Base-by-base conservation (phyloP, 1,140 invertebrate genomes). In the Drosophila miranda region DNA sequence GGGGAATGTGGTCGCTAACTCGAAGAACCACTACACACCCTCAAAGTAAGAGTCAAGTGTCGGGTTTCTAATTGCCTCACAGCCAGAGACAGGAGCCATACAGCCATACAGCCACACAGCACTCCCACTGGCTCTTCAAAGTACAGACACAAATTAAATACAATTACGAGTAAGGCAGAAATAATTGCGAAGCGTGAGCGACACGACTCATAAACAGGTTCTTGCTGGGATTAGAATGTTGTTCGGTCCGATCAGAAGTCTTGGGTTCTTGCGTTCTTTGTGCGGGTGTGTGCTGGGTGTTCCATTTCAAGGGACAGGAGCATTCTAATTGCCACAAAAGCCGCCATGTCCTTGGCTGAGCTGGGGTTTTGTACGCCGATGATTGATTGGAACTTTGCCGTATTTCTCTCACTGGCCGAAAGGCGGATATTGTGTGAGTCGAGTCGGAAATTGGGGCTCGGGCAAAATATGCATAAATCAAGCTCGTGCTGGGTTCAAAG, bases 401-500 rank as follows among this genome's bases (percentile, higher is more conserved):
- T 70, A 48, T 34, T 43, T 60, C 59, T 52, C 2, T 45, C 30
- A 46, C 60, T 48, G 48, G 45, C 69, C 50, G 50, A 52, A 52
- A 72, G 51, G 68, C 69, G 69, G 69, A 72, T 72, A 60, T 72
- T 62, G 58, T 44, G 59, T 42, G 21, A 60, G 50, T 6, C 42
- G n/a, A 61, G 50, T 72, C 57, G 69, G 68, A 72, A 72, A 51
- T 61, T 52, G 58, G 41, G 34, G 49, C 48, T 60, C 49, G 30
- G 19, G 14, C 48, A 67, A 60, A 38, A 62, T 50, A 50, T 62
- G 30, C 42, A 60, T 71, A 60, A 71, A 61, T 72, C 68, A 72
- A 62, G 77, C 81, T 87, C 81, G 81, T 84, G 81, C 81, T 72
- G 82, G 81, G 77, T 86, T 75, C 80, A 84, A 58, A 66, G 57